Evolutionary conservation across 2,888 invertebrate genomes (phyloP).

Genomic region (Miltochrista miniata): DNA sequence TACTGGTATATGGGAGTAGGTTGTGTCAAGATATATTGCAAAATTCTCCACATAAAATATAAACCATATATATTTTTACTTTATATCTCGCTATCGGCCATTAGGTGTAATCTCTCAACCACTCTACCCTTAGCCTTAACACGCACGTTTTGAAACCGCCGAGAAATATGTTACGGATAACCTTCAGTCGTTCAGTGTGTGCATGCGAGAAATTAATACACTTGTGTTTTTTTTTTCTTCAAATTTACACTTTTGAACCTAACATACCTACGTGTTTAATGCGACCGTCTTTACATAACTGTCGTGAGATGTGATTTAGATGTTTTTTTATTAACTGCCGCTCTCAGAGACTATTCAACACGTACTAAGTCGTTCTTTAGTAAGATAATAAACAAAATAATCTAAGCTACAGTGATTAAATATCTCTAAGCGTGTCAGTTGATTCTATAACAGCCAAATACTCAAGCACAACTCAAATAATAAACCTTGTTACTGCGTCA

Average conservation of each 20-base stretch:
- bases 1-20: too few relatives aligned
- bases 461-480: not conserved
- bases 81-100: too few relatives aligned
- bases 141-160: slow-evolving; percentile 39
- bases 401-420: too few relatives aligned
- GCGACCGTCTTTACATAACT: not conserved
- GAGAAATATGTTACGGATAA: slow-evolving; percentile 9
- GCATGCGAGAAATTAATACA: slow-evolving; percentile 12
- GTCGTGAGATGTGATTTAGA: not conserved
- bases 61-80: too few relatives aligned
- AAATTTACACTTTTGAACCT: slow-evolving; percentile 9
- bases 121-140: slow-evolving; percentile 24
- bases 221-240: slow-evolving; percentile 12
- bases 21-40: too few relatives aligned
- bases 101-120: slow-evolving; percentile 3
- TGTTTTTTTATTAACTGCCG: not conserved
- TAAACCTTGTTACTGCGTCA: not conserved
- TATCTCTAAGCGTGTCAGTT: too few relatives aligned
- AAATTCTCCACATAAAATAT: too few relatives aligned
- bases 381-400: too few relatives aligned
- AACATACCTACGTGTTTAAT: not conserved
- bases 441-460: not conserved
- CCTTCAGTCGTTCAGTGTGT: slow-evolving; percentile 7
- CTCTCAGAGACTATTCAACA: too few relatives aligned
- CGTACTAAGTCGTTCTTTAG: too few relatives aligned